Percentiles rank a stretch among this genome's conserved stretches.
These are phyloP conservation scores for Cremastinae sp. DNA, from an alignment of 2,888 invertebrate genomes.

Conservation along the genomic window DNA sequence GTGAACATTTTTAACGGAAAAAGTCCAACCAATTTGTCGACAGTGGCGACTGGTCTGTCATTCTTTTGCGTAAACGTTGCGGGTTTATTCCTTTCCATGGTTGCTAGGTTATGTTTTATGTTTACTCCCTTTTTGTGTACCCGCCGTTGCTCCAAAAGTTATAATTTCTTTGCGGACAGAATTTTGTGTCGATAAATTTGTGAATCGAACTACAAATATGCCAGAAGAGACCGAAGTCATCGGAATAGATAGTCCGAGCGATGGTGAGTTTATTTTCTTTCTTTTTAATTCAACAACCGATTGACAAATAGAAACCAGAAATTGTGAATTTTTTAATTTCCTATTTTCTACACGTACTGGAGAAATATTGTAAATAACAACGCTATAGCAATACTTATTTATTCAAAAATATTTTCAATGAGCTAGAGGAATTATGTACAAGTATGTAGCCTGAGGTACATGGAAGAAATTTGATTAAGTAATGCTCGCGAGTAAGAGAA, in stretches of 20 bases:
- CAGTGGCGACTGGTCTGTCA: not conserved
- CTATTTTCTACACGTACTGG: not conserved
- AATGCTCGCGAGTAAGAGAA: not conserved
- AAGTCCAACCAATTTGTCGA: not conserved
- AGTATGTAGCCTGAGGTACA: conserved; percentile 44
- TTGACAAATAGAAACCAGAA: not conserved
- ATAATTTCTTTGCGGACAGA: conserved; percentile 8
- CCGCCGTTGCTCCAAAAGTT: conserved; percentile 7
- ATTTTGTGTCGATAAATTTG: conserved; percentile 3
- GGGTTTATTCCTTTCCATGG: not conserved
- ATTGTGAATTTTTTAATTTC: not conserved
- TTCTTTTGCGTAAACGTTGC: not conserved
- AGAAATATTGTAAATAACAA: too few relatives aligned
- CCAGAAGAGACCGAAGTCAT: conserved; percentile 49
- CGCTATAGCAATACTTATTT: conserved; percentile 7
- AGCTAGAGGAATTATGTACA: conserved; percentile 2
- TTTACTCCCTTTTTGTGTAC: conserved; percentile 16
- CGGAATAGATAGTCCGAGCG: conserved; percentile 53
- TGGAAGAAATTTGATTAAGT: not conserved
- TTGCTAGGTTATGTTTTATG: conserved; percentile 50
- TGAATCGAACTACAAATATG: conserved; percentile 39
- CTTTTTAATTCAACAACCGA: not conserved
- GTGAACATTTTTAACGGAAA: too few relatives aligned
- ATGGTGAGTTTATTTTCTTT: conserved; percentile 52
- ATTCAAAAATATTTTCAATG: conserved; percentile 44